Evolutionary conservation across 2,113 vertebrate genomes (phyloP).

Genomic region (Aptenodytes patagonicus): DNA sequence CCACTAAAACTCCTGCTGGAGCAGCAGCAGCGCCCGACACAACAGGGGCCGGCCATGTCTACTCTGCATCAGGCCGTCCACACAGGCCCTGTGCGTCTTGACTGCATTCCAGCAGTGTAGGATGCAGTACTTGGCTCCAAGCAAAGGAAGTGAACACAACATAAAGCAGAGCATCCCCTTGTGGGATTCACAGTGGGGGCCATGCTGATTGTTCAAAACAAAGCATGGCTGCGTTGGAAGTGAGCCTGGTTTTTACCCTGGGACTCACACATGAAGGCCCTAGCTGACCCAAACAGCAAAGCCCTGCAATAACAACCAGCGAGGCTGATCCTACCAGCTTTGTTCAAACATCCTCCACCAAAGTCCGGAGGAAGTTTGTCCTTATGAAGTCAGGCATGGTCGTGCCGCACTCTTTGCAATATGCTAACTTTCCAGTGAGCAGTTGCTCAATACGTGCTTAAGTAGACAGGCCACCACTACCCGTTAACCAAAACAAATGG

Average conservation of each 20-base stretch:
- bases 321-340: not conserved
- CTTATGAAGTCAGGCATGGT: not conserved
- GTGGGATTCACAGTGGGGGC: not conserved
- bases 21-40: rapidly evolving
- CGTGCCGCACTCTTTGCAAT: not conserved
- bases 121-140: not conserved
- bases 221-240: not conserved
- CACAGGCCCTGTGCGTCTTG: rapidly evolving
- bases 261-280: not conserved
- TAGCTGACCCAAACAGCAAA: not conserved
- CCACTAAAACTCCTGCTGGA: no score
- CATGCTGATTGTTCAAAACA: not conserved
- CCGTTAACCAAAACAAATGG: slow-evolving; percentile 30
- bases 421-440: not conserved
- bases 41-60: rapidly evolving
- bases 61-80: rapidly evolving
- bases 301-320: not conserved
- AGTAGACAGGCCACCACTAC: slow-evolving; percentile 1
- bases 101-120: not conserved
- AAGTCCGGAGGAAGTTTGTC: not conserved
- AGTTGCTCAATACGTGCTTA: slow-evolving; percentile 19
- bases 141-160: not conserved
- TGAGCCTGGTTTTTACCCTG: not conserved
- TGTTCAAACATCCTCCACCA: not conserved
- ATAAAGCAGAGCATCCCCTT: not conserved